phyloP scores from a whole-genome alignment of 2,888 invertebrate species.

The Drosophila antonietae region DNA sequence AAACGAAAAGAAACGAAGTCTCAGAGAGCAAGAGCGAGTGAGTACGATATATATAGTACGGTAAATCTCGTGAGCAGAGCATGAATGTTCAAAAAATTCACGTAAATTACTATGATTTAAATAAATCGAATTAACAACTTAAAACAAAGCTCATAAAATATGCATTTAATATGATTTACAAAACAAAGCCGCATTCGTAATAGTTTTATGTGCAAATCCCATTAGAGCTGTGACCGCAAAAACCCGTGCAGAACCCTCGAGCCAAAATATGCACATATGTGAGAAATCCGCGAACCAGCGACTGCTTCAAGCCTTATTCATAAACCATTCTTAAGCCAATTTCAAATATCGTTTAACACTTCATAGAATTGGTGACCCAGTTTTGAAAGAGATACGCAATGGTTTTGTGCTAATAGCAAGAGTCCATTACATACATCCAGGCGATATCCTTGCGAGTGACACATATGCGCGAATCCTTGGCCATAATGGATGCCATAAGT shows the following conservation, averaged over 20 bases:
- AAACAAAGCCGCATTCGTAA: not conserved
- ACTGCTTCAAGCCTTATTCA: slow-evolving; percentile 1
- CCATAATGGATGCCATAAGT: slow-evolving; percentile 68
- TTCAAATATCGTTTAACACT: slow-evolving; percentile 63
- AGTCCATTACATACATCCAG: slow-evolving; percentile 47
- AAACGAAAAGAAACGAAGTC: too few species aligned
- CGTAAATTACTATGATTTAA: not conserved
- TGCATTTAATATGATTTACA: slow-evolving; percentile 28
- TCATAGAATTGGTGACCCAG: slow-evolving; percentile 65
- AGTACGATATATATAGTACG: too few species aligned
- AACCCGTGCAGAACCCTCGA: not conserved
- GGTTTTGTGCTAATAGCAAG: slow-evolving; percentile 58
- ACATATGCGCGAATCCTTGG: slow-evolving; percentile 68
- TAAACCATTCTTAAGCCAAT: not conserved
- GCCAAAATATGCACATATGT: slow-evolving; percentile 67
- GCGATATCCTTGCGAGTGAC: slow-evolving; percentile 12
- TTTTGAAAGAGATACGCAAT: slow-evolving; percentile 52
- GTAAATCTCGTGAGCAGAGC: too few species aligned
- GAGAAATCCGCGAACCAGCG: slow-evolving; percentile 29
- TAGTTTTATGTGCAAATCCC: slow-evolving; percentile 11
- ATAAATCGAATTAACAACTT: not conserved
- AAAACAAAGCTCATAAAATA: slow-evolving; percentile 8
- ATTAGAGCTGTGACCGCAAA: slow-evolving; percentile 6
- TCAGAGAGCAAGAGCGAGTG: too few species aligned
- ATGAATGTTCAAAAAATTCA: too few species aligned